phyloP scores from a whole-genome alignment of 2,797 vertebrate genomes.

The Cirrhinus molitorella region DNA sequence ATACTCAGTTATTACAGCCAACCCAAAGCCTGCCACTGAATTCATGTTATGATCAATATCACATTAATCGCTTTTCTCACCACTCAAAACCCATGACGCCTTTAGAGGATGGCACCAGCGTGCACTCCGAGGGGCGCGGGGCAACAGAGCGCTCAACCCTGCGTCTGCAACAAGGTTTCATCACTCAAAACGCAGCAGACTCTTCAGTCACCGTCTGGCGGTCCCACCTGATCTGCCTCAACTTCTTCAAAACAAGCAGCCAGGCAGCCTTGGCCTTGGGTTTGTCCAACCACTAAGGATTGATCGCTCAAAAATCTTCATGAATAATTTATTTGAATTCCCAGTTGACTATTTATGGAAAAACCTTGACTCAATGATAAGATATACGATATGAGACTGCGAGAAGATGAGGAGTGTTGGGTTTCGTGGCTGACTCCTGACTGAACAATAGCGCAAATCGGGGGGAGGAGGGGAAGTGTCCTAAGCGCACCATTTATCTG shows the following conservation, averaged over 20 bases:
- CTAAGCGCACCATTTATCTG: neutral
- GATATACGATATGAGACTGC: slow-evolving; percentile 19
- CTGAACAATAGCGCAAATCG: slow-evolving; percentile 20
- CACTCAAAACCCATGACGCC: slow-evolving; percentile 44
- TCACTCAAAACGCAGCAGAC: slow-evolving; percentile 17
- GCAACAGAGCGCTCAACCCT: slow-evolving; percentile 29
- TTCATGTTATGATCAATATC: slow-evolving; percentile 52
- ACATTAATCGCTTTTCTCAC: slow-evolving; percentile 49
- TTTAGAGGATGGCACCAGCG: slow-evolving; percentile 34
- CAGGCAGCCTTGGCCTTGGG: slow-evolving; percentile 40
- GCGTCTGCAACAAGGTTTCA: slow-evolving; percentile 34
- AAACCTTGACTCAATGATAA: slow-evolving; percentile 53
- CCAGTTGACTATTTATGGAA: slow-evolving; percentile 52
- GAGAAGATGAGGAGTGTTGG: slow-evolving; percentile 1
- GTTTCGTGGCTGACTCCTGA: slow-evolving; percentile 16
- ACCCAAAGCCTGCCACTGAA: slow-evolving; percentile 41
- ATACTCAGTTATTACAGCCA: slow-evolving; percentile 49
- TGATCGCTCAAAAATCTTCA: slow-evolving; percentile 43
- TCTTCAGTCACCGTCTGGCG: slow-evolving; percentile 38
- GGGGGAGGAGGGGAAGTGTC: neutral
- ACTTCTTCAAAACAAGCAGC: slow-evolving; percentile 40
- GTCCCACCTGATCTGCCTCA: slow-evolving; percentile 18
- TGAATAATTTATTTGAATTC: slow-evolving; percentile 50
- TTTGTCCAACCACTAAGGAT: slow-evolving; percentile 44
- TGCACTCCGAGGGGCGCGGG: neutral